Percentiles rank a stretch among this genome's conserved stretches.
phyloP scores from a whole-genome alignment of 1,140 invertebrate genomes.

The Pissodes strobi region DNA sequence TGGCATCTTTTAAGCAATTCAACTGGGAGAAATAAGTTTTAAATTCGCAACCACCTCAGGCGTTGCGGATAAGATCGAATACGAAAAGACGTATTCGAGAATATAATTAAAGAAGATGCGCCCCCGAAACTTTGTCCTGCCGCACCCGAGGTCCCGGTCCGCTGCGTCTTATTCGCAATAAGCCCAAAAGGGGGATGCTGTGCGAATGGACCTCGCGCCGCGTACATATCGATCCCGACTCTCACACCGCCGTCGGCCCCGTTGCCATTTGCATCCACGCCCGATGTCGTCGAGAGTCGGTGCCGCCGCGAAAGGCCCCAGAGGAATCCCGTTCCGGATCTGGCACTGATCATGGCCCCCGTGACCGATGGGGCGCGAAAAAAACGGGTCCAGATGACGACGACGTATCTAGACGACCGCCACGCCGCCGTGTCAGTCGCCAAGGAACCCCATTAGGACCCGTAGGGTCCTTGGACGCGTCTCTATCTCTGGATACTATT shows the following conservation, averaged over 20 bases:
- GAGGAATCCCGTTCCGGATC: neutral
- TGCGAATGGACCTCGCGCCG: constrained; percentile 24
- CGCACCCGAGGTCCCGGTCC: neutral
- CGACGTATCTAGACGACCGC: neutral
- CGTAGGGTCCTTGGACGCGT: neutral
- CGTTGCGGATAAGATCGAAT: too few relatives aligned
- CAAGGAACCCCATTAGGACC: constrained; percentile 2
- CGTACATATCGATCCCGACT: constrained; percentile 27
- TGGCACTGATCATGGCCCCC: neutral
- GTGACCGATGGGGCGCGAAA: constrained; percentile 7
- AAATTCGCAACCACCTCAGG: too few relatives aligned
- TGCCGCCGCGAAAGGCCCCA: constrained; percentile 5
- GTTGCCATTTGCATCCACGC: constrained; percentile 18
- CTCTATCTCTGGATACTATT: neutral
- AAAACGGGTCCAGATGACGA: neutral
- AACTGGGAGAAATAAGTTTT: neutral
- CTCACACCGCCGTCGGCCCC: constrained; percentile 8
- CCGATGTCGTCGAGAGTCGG: constrained; percentile 10
- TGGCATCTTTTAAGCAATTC: neutral
- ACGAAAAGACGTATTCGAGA: too few relatives aligned
- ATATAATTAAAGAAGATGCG: too few relatives aligned
- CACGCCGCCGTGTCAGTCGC: neutral
- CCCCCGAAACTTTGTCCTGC: neutral
- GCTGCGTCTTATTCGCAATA: constrained; percentile 4
- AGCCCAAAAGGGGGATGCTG: constrained; percentile 25